Evolutionary conservation across 2,888 invertebrate genomes (phyloP).

Genomic region (Erebia palarica): DNA sequence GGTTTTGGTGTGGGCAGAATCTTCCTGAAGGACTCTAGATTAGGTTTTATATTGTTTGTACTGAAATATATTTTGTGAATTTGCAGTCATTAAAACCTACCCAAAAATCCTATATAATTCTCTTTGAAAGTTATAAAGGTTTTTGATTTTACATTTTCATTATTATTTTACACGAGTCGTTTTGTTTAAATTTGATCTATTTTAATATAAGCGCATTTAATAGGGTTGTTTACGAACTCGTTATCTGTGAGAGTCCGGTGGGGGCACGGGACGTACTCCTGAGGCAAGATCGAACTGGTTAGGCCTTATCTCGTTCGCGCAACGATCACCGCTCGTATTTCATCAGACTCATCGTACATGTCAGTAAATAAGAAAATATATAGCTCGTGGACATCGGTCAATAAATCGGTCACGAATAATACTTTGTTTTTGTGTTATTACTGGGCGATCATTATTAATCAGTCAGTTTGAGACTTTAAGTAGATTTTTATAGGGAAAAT

Average conservation of each 20-base stretch:
- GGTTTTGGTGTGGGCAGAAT: too few species aligned
- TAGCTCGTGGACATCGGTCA: slow-evolving; percentile 23
- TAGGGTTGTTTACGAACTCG: slow-evolving; percentile 16
- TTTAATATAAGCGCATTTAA: neutral
- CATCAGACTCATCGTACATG: slow-evolving; percentile 47
- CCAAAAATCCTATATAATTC: neutral
- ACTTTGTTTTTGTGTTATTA: neutral
- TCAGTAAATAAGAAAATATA: slow-evolving; percentile 24
- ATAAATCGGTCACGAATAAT: neutral
- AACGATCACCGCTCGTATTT: slow-evolving; percentile 50
- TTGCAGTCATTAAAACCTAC: neutral
- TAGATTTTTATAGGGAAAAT: neutral
- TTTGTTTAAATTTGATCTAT: neutral
- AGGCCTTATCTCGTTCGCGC: slow-evolving; percentile 48
- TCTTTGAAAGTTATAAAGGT: neutral
- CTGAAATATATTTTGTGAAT: too few species aligned
- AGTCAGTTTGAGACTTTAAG: neutral
- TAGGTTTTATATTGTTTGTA: too few species aligned
- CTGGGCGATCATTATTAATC: neutral
- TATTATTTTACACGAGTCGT: neutral
- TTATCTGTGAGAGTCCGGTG: slow-evolving; percentile 48
- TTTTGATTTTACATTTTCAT: neutral
- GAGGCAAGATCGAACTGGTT: slow-evolving; percentile 58
- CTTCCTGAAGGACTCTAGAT: too few species aligned
- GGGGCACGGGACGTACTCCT: slow-evolving; percentile 55